Base-by-base conservation (phyloP, 2,797 vertebrate species). In the Antennarius maculatus region DNA sequence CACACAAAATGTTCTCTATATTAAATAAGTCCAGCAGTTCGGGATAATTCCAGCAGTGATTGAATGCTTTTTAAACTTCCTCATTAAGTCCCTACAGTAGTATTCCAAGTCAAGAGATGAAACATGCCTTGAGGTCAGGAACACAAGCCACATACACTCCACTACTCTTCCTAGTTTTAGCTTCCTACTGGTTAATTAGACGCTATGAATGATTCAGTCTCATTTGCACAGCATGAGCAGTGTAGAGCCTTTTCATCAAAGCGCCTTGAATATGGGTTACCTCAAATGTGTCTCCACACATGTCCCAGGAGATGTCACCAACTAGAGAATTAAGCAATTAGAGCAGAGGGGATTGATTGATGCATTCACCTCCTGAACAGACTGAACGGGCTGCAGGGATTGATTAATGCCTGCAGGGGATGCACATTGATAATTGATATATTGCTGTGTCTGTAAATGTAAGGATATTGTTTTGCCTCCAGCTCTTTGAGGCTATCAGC, bases 281-380 rank as follows among this genome's bases (percentile, higher is more conserved):
- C 70, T 75, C 67, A 51, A 52, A 74, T 79, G 60, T 76, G 65
- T 51, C 59, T 76, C 76, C 52, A 71, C 55, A 80, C 18, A 6
- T 47, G 74, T 86, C 83, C 47, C 47, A 0, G 59, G 76, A 77
- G 77, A 76, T 74, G 79, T 72, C 56, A 77, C 74, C 82, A 87
- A 84, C 73, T 86, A 79, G 76, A 77, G 77, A 82, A 81, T 85
- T 76, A 83, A 86, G 78, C 74, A 86, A 87, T 90, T 87, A 89
- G 56, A 81, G 66, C 69, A 54, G 45, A 77, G 72, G 58, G 74
- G 81, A 89, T 85, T 84, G 89, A 91, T 88, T 77, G 85, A 82
- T 88, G 79, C 71, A 70, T 82, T 80, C 74, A 79, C 73, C 79
- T 70, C 70, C 51, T 75, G 74, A 81, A 73, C 76, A 79, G 74